Base-by-base conservation (phyloP, 2,797 vertebrate genomes). In the Sebastes dallii region DNA sequence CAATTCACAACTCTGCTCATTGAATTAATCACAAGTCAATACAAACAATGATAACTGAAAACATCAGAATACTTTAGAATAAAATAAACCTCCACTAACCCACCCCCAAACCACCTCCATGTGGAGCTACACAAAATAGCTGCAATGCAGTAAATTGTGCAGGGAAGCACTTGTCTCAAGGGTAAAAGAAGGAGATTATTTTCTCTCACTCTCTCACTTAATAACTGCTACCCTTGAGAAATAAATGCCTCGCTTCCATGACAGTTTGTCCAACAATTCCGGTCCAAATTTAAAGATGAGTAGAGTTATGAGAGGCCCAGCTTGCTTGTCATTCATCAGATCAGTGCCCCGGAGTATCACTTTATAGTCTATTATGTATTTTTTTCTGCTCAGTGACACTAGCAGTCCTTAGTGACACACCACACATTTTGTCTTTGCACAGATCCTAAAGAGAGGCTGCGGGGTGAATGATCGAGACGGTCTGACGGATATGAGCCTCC, bases 381-480 rank as follows among this genome's bases (percentile, higher is more conserved):
- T n/a, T n/a, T 70, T 77, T 68, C 36, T 72, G 54, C 32, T 54
- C 1, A 25, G 32, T 68, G 76, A 85, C 69, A 71, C 54, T 20
- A 24, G 56, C 22, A 7, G 29, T 54, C 25, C 65, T 83, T 20
- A 56, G 74, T 69, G 50, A 9, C 69, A 64, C 56, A 14, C 36
- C 67, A 54, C 58, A 65, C 59, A 12, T 86, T 9, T 72, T 76
- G 67, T 92, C 82, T 80, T 81, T 86, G 67, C 78, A 68, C 93
- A 99, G 99, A 98, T 99, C 86, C 95, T 99, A 68, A 98, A 97
- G 92, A 95, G 98, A 89, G 98, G 99, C 62, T 99, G 99, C 77
- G 97, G 96, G 5, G 97, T 99, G 84, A 99, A 99, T 62, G 99
- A 99, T 87, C 95, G 98, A 81, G 99, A 99, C 24, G 98, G 98